phyloP scores from a whole-genome alignment of 1,140 invertebrate species.

The Bombus ignitus region DNA sequence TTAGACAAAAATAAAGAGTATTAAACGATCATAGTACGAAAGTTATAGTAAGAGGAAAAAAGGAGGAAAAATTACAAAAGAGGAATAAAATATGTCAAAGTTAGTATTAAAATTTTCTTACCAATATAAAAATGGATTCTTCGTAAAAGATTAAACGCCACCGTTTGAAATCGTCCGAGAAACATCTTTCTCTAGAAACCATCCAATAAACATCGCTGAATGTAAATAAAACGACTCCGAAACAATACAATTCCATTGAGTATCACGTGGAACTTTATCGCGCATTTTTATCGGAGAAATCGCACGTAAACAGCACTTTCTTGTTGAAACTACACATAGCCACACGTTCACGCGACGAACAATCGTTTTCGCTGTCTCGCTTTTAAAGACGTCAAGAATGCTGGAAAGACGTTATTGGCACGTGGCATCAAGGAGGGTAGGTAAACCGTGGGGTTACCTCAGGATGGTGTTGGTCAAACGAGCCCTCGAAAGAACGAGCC shows the following conservation, averaged over 20 bases:
- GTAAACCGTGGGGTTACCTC: slow-evolving; percentile 38
- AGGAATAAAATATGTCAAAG: background rate
- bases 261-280: slow-evolving; percentile 25
- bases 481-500: slow-evolving; percentile 23
- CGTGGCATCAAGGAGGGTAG: slow-evolving; percentile 63
- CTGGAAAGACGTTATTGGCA: slow-evolving; percentile 69
- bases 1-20: background rate
- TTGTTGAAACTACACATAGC: background rate
- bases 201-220: slow-evolving; percentile 12
- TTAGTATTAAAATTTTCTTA: background rate
- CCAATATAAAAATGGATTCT: background rate
- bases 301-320: slow-evolving; percentile 29
- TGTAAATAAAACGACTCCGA: background rate
- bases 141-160: background rate
- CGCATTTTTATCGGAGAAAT: slow-evolving; percentile 36
- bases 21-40: background rate
- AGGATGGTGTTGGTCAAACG: slow-evolving; percentile 20
- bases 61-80: background rate
- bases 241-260: slow-evolving; percentile 20
- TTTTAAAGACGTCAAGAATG: slow-evolving; percentile 11
- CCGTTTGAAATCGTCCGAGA: background rate
- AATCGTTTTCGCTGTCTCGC: background rate
- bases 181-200: slow-evolving; percentile 37
- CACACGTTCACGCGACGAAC: background rate
- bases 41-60: background rate